Evolutionary conservation across 2,888 invertebrate species (phyloP).

Genomic region (Colostygia pectinataria): DNA sequence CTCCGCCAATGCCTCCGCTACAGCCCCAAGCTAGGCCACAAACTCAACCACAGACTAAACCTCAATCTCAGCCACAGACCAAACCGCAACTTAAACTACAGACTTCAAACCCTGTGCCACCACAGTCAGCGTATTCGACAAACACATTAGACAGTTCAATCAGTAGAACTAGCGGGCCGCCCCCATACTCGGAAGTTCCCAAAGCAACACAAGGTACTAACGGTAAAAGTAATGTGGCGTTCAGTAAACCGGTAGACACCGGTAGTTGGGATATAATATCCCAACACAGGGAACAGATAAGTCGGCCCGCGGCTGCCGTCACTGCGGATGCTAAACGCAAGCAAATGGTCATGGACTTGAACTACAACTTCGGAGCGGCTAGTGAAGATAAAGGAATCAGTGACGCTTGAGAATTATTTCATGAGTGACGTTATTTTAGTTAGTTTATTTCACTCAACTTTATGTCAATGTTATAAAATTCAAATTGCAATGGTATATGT

Average conservation of each 20-base stretch:
- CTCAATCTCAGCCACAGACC: constrained; percentile 18
- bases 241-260: constrained; percentile 53
- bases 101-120: constrained; percentile 15
- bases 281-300: constrained; percentile 74
- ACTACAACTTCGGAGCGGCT: constrained; percentile 49
- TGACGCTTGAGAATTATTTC: constrained; percentile 46
- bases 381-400: constrained; percentile 46
- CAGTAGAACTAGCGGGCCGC: constrained; percentile 67
- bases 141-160: constrained; percentile 73
- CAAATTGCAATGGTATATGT: too few relatives aligned
- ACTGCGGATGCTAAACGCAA: constrained; percentile 35
- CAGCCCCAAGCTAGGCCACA: constrained; percentile 11
- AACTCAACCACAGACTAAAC: constrained; percentile 11
- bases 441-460: too few relatives aligned
- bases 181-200: constrained; percentile 55
- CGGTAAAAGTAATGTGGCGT: constrained; percentile 59
- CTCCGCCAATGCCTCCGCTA: constrained; percentile 7
- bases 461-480: too few relatives aligned
- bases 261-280: constrained; percentile 81
- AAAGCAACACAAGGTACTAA: constrained; percentile 40
- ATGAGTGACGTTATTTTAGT: neutral
- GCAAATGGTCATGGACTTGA: constrained; percentile 60
- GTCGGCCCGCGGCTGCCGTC: constrained; percentile 39
- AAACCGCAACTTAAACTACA: constrained; percentile 23
- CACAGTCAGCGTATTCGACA: constrained; percentile 45